phyloP scores from a whole-genome alignment of 2,113 vertebrate genomes.

The Paradoxurus hermaphroditus region DNA sequence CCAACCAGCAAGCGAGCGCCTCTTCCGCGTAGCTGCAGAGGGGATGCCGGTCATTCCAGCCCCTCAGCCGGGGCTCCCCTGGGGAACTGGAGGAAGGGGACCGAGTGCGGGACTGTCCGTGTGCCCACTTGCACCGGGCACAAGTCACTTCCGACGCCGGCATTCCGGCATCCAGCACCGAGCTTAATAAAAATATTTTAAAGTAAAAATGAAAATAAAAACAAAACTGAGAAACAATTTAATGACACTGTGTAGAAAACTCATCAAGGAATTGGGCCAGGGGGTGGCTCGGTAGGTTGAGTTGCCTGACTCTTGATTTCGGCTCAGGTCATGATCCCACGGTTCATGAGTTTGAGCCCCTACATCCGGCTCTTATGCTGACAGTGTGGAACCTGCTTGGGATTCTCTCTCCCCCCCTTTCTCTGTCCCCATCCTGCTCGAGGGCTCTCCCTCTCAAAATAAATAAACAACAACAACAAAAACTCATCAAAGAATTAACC shows the following conservation, averaged over 20 bases:
- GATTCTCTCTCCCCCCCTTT: too few relatives aligned
- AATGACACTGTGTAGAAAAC: background rate
- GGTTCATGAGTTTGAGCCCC: too few relatives aligned
- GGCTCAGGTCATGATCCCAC: too few relatives aligned
- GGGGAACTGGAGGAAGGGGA: background rate
- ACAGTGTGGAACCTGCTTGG: too few relatives aligned
- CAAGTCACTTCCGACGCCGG: accelerated
- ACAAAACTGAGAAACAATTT: background rate
- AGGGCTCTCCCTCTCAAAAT: too few relatives aligned
- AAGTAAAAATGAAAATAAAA: background rate
- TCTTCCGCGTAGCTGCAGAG: background rate
- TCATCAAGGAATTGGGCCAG: background rate
- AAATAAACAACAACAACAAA: too few relatives aligned
- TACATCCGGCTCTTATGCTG: too few relatives aligned
- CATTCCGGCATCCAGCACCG: accelerated
- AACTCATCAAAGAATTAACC: background rate
- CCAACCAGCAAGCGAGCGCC: background rate
- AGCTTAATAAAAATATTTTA: background rate
- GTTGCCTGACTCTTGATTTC: too few relatives aligned
- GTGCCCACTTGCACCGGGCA: accelerated
- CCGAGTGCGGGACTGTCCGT: accelerated
- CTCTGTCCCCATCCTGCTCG: too few relatives aligned
- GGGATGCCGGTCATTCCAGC: background rate
- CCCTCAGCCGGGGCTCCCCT: too few relatives aligned
- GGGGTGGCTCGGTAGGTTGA: too few relatives aligned